Percentiles rank a stretch among this genome's conserved stretches.
Conservation (phyloP, 2,888 invertebrate species). For the Corythucha ciliata region DNA sequence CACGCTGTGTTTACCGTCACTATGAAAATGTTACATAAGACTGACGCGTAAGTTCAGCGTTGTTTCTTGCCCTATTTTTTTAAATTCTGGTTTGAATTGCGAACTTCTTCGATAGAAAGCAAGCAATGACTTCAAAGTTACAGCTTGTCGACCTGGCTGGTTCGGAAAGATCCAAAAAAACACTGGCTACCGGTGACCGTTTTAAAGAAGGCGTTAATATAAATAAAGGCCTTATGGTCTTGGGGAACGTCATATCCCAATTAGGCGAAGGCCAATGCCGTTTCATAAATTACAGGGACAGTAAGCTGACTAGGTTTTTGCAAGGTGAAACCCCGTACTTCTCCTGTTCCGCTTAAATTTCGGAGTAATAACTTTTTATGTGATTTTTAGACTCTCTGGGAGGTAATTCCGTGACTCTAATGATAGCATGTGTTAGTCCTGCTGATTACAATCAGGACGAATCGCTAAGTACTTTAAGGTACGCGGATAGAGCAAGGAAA, state of each 20-base stretch:
- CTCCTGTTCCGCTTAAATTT: too few relatives aligned
- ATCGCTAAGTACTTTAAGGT: slow-evolving; percentile 50
- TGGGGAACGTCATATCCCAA: slow-evolving; percentile 91
- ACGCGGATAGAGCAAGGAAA: slow-evolving; percentile 76
- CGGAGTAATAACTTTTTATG: too few relatives aligned
- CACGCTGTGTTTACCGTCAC: slow-evolving; percentile 81
- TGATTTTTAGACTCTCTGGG: slow-evolving; percentile 90
- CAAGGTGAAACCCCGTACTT: too few relatives aligned
- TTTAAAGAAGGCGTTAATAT: slow-evolving; percentile 86
- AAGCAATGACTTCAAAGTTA: slow-evolving; percentile 71
- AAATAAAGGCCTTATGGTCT: slow-evolving; percentile 78
- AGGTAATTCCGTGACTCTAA: slow-evolving; percentile 87
- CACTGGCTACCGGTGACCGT: slow-evolving; percentile 76
- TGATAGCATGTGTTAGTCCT: slow-evolving; percentile 93
- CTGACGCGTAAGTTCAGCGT: slow-evolving; percentile 48
- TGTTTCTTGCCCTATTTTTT: too few relatives aligned
- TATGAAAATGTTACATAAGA: slow-evolving; percentile 50
- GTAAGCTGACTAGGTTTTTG: slow-evolving; percentile 79
- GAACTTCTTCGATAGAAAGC: too few relatives aligned
- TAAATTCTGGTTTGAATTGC: too few relatives aligned
- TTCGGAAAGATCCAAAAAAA: slow-evolving; percentile 61
- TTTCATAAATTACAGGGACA: slow-evolving; percentile 83
- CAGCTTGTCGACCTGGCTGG: slow-evolving; percentile 81
- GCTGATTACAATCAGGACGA: slow-evolving; percentile 56
- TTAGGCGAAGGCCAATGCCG: slow-evolving; percentile 59